Evolutionary conservation across 2,797 vertebrate species (phyloP), one percentile per base, ranked within the genome.

Genomic region (Crocidura indochinensis): DNA sequence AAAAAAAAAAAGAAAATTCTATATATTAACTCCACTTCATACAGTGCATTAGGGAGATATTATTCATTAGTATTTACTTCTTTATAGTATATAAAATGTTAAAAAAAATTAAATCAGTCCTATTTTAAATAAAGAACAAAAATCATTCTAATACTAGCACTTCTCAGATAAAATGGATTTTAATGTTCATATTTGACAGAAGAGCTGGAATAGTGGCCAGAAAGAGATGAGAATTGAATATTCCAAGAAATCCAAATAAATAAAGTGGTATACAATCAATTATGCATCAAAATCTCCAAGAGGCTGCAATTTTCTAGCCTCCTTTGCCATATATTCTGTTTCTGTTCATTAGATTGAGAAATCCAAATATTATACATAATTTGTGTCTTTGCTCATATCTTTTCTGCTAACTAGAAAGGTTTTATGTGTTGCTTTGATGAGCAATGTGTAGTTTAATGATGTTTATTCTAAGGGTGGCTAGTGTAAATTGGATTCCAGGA

Each of bases 371-470:
- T 56, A 71, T 71, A 53, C 81, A 27, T 87, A 92, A 64, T 82
- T 62, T 75, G 22, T 62, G 65, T 19, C 14, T 91, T 92, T 86
- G 27, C 46, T 80, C 29, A 44, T 84, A 31, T 17, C 26, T 94
- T 92, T 89, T 60, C 46, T 49, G 26, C 2, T 31, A 80, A 85
- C 72, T 68, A 73, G 27, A 89, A 93, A 79, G 62, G 7, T 72
- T 92, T 82, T 76, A 73, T 64, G n/a, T 46, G 56, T 76, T 69
- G 44, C 92, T 93, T 94, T 88, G 71, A 84, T 94, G 78, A 94
- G 82, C 60, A 95, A 67, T 73, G 31, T 56, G 29, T 69, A 91
- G 77, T 93, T 92, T 84, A 93, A 91, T 88, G 81, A 87, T 93
- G 62, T 91, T 95, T 92, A 92, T 94, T 95, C 75, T 90, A 64